Evolutionary conservation across 2,113 vertebrate species (phyloP).

Genomic region (Amia ocellicauda): DNA sequence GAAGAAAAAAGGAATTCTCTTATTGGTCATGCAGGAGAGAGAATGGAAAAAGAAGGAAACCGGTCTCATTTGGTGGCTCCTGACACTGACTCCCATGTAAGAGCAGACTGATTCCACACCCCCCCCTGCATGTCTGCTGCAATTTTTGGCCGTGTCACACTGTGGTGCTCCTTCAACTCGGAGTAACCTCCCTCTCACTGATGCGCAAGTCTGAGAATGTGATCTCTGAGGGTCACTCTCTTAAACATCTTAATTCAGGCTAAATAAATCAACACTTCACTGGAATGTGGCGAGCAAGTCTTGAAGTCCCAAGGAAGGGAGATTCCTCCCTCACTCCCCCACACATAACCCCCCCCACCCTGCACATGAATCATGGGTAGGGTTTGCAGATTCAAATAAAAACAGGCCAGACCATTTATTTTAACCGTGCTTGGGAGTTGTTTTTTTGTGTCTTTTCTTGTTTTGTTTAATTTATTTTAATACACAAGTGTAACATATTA

Average conservation of each 20-base stretch:
- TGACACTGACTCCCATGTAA: too few species aligned
- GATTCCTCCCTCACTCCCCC: too few species aligned
- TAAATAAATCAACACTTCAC: constrained; percentile 21
- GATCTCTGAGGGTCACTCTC: constrained; percentile 32
- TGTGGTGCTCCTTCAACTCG: constrained; percentile 3
- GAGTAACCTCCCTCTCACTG: constrained; percentile 17
- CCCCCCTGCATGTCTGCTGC: background rate
- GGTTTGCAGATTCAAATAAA: constrained; percentile 2
- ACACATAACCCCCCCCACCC: background rate
- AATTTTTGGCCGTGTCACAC: constrained; percentile 2
- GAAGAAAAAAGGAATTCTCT: too few species aligned
- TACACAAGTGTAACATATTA: too few species aligned
- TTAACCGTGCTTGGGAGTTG: too few species aligned
- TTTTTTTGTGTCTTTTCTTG: too few species aligned
- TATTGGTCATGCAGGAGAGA: too few species aligned
- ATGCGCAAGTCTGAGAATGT: constrained; percentile 34
- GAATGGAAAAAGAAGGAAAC: too few species aligned
- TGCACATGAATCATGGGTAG: background rate
- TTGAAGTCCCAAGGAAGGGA: constrained; percentile 17
- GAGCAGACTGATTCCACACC: background rate
- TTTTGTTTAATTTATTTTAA: too few species aligned
- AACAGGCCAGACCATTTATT: background rate
- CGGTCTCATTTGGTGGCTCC: too few species aligned
- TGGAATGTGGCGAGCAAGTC: constrained; percentile 39
- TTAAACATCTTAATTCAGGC: constrained; percentile 38